Evolutionary conservation across 1,140 invertebrate species (phyloP).

Genomic region (Euura lappo): DNA sequence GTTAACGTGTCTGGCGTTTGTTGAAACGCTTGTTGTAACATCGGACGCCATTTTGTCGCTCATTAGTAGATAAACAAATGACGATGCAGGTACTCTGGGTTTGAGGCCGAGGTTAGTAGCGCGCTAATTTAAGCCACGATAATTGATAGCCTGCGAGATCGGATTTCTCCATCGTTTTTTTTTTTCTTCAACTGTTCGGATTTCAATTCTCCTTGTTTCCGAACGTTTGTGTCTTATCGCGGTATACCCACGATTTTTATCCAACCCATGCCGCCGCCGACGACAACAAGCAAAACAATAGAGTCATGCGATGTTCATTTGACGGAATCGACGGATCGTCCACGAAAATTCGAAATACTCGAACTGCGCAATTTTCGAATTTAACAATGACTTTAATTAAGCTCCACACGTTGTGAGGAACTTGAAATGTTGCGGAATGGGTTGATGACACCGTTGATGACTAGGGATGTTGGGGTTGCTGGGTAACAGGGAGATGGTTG

Average conservation of each 20-base stretch:
- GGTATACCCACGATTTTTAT: no score
- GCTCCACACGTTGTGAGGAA: background rate
- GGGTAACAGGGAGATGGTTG: slow-evolving; percentile 39
- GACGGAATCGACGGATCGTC: no score
- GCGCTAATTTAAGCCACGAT: slow-evolving; percentile 16
- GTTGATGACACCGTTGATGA: background rate
- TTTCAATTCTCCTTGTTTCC: slow-evolving; percentile 1
- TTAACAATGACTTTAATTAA: slow-evolving; percentile 8
- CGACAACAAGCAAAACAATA: no score
- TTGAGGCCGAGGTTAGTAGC: slow-evolving; percentile 30
- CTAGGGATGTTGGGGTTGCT: slow-evolving; percentile 30
- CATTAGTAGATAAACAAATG: slow-evolving; percentile 51
- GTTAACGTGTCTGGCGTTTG: background rate
- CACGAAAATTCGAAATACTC: no score
- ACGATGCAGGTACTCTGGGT: slow-evolving; percentile 36
- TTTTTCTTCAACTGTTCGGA: background rate
- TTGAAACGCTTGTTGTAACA: slow-evolving; percentile 7
- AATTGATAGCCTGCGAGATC: slow-evolving; percentile 8
- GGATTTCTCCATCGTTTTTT: background rate
- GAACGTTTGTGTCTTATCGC: background rate
- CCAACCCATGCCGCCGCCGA: no score
- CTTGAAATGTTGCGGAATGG: background rate
- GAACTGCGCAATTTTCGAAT: slow-evolving; percentile 9
- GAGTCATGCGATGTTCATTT: no score
- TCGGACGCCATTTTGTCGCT: slow-evolving; percentile 45